phyloP scores from a whole-genome alignment of 92 coral and sea anemone genomes.

The Blastomussa wellsi region DNA sequence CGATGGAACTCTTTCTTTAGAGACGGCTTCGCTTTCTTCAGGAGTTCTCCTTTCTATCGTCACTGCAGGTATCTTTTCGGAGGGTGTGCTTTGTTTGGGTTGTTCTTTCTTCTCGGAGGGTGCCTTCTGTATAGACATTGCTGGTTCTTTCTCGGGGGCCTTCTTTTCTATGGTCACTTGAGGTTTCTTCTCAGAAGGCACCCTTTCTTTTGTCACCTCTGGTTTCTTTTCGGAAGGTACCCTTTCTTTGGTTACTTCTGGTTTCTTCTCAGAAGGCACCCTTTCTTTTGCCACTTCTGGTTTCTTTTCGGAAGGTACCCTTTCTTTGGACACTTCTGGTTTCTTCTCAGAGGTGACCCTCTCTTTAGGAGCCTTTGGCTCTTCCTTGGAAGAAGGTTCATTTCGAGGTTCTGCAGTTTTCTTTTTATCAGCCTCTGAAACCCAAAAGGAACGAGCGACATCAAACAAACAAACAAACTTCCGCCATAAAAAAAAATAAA shows the following conservation, averaged over 20 bases:
- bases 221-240: slow-evolving; percentile 32
- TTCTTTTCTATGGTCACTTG: neutral
- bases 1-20: slow-evolving; percentile 10
- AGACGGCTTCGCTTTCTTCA: neutral
- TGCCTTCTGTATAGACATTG: neutral
- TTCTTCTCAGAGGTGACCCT: slow-evolving; percentile 11
- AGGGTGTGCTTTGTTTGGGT: neutral
- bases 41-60: neutral
- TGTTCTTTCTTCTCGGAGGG: neutral
- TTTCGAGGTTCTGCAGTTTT: neutral
- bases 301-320: slow-evolving; percentile 22
- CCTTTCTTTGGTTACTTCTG: neutral
- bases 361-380: slow-evolving; percentile 7
- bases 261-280: slow-evolving; percentile 6
- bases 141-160: neutral
- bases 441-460: neutral
- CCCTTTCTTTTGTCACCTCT: slow-evolving; percentile 5
- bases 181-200: slow-evolving; percentile 5
- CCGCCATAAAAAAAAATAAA: neutral
- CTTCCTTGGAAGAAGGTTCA: neutral
- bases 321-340: slow-evolving; percentile 15
- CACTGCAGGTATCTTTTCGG: slow-evolving; percentile 25
- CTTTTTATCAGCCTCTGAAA: slow-evolving; percentile 31
- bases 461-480: neutral
- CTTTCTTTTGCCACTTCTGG: slow-evolving; percentile 1